Conservation (phyloP, 2,113 vertebrate genomes). For the Elanoides forficatus region DNA sequence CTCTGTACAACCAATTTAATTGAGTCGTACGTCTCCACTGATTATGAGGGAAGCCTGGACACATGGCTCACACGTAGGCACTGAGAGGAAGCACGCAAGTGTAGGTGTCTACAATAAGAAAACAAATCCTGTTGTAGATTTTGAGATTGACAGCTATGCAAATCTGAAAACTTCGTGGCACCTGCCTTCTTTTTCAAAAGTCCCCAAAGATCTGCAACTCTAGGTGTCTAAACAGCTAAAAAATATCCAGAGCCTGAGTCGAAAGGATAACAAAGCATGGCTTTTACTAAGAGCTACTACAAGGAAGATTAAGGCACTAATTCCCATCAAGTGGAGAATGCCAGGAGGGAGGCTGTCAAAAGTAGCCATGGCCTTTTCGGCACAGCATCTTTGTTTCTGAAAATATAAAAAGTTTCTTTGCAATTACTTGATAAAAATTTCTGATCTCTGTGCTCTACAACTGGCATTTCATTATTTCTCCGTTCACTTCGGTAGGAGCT, state of each 20-base stretch:
- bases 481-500: background rate
- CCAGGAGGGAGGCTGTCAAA: background rate
- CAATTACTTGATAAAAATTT: background rate
- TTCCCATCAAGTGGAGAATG: background rate
- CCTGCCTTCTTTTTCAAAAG: background rate
- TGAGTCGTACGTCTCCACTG: background rate
- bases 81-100: rapidly evolving
- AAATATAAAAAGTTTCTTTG: background rate
- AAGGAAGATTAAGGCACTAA: background rate
- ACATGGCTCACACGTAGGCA: background rate
- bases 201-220: background rate
- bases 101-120: background rate
- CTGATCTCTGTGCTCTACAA: background rate
- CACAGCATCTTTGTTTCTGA: background rate
- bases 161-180: background rate
- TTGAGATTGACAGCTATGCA: background rate
- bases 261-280: background rate
- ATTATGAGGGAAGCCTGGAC: background rate
- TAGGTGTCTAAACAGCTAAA: background rate
- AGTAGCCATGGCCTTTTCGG: background rate
- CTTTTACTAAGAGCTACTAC: background rate
- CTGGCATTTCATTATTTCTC: background rate
- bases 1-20: background rate
- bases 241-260: background rate
- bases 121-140: background rate